phyloP scores from a whole-genome alignment of 2,888 invertebrate species.

The Caenorhabditis angaria region DNA sequence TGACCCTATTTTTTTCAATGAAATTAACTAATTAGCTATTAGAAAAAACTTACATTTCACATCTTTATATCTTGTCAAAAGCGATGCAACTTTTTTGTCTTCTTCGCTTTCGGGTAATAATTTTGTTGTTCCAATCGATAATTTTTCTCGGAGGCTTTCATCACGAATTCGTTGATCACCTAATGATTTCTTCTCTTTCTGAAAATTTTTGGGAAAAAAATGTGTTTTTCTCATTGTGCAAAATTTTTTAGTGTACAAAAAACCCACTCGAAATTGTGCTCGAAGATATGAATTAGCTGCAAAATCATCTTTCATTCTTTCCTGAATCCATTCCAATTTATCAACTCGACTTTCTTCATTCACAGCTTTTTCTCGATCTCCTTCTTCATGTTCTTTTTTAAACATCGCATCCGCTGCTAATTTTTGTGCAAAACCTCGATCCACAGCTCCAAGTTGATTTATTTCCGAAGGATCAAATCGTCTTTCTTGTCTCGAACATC shows the following conservation, averaged over 20 bases:
- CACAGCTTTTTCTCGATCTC: constrained; percentile 76
- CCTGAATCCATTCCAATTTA: constrained; percentile 81
- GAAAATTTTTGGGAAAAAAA: too few species aligned
- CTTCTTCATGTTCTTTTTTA: constrained; percentile 88
- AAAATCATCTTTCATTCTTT: constrained; percentile 90
- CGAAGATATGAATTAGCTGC: constrained; percentile 86
- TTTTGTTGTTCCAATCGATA: constrained; percentile 54
- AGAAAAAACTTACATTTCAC: constrained; percentile 55
- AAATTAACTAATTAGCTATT: background rate
- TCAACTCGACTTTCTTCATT: constrained; percentile 94
- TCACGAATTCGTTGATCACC: constrained; percentile 60
- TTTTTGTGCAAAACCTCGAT: constrained; percentile 87
- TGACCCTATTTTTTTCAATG: background rate
- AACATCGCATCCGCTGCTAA: constrained; percentile 97
- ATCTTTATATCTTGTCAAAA: constrained; percentile 55
- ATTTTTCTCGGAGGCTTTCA: constrained; percentile 53
- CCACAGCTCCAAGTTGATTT: constrained; percentile 73
- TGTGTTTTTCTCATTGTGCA: too few species aligned
- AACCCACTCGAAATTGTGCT: constrained; percentile 83
- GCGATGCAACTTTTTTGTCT: constrained; percentile 60
- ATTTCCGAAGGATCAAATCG: constrained; percentile 97
- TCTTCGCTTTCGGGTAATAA: constrained; percentile 62
- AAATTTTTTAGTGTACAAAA: background rate
- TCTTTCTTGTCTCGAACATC: constrained; percentile 94
- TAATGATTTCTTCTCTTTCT: constrained; percentile 61